These are phyloP conservation scores for Botrylloides violaceus DNA, from an alignment of 23 tunicate genomes.

Conservation along the genomic window DNA sequence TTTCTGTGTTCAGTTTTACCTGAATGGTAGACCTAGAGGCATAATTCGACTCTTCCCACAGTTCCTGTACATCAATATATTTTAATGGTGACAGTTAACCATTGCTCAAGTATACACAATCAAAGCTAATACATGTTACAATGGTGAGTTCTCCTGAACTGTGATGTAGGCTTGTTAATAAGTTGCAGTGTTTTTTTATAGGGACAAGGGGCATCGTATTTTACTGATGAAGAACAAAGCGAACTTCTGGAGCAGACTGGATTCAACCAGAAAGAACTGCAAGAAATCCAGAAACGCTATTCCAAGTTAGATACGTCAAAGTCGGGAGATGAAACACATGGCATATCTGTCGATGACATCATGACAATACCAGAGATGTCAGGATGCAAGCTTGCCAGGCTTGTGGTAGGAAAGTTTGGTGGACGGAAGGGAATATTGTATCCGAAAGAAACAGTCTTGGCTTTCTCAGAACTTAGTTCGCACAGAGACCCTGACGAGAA, in stretches of 20 bases:
- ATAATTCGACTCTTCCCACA: no score
- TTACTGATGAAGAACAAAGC: conserved; percentile 59
- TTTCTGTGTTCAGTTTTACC: no score
- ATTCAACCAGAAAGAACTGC: conserved; percentile 32
- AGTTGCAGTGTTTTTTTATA: not conserved
- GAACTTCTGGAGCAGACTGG: conserved; percentile 49
- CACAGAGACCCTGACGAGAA: conserved; percentile 45
- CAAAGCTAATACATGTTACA: no score
- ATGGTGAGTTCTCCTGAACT: not conserved
- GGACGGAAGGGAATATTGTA: conserved; percentile 46
- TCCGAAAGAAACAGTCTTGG: conserved; percentile 56
- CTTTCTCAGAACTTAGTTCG: conserved; percentile 46
- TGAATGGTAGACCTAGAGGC: no score
- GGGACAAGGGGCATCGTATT: conserved; percentile 90
- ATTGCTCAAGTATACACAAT: no score
- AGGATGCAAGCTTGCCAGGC: conserved; percentile 37
- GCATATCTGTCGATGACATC: conserved; percentile 42
- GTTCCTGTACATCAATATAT: no score
- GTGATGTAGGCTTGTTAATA: not conserved
- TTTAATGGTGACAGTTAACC: no score
- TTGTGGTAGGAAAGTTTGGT: conserved; percentile 61
- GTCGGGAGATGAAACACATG: conserved; percentile 52
- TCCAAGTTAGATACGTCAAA: conserved; percentile 43
- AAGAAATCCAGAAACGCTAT: conserved; percentile 71
- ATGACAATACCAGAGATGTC: conserved; percentile 58